A percentile compares a stretch with the other conserved stretches of the same genome.
phyloP scores from a whole-genome alignment of 1,140 invertebrate species.

The Drosophila littoralis region DNA sequence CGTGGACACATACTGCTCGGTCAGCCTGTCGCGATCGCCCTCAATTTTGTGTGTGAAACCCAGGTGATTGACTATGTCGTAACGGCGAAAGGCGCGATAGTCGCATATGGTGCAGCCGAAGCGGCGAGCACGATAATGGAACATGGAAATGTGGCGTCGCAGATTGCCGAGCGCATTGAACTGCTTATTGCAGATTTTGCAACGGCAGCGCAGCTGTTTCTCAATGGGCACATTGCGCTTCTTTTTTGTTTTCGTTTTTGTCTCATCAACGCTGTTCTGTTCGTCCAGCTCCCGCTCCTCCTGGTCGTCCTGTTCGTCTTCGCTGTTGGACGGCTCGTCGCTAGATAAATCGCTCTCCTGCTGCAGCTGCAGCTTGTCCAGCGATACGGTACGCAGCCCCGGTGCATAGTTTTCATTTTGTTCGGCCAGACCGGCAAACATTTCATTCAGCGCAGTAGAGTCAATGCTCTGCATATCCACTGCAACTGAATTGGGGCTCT shows the following conservation, averaged over 20 bases:
- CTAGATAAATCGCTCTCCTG: slow-evolving; percentile 57
- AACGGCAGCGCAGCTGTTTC: slow-evolving; percentile 75
- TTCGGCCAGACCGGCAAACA: slow-evolving; percentile 65
- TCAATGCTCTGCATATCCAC: slow-evolving; percentile 35
- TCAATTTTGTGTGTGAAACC: slow-evolving; percentile 84
- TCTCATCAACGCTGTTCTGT: slow-evolving; percentile 21
- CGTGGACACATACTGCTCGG: slow-evolving; percentile 72
- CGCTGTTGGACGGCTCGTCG: slow-evolving; percentile 48
- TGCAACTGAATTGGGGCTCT: slow-evolving; percentile 15
- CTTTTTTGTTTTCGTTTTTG: slow-evolving; percentile 61
- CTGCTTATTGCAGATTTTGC: slow-evolving; percentile 81
- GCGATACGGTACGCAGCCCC: slow-evolving; percentile 65
- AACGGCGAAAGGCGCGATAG: slow-evolving; percentile 86
- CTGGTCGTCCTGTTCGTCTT: slow-evolving; percentile 28
- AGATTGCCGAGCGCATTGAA: slow-evolving; percentile 84
- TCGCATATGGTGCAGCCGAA: slow-evolving; percentile 87
- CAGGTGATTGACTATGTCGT: slow-evolving; percentile 86
- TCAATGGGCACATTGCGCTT: slow-evolving; percentile 68
- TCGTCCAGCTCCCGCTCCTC: slow-evolving; percentile 26
- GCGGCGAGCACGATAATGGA: slow-evolving; percentile 85
- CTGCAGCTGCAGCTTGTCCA: slow-evolving; percentile 63
- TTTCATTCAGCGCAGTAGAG: slow-evolving; percentile 47
- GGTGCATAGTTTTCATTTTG: slow-evolving; percentile 50
- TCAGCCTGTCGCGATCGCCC: slow-evolving; percentile 68
- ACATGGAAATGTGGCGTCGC: slow-evolving; percentile 86